These are phyloP conservation scores for Cremastinae sp. DNA, from an alignment of 2,888 invertebrate genomes.

Conservation along the genomic window DNA sequence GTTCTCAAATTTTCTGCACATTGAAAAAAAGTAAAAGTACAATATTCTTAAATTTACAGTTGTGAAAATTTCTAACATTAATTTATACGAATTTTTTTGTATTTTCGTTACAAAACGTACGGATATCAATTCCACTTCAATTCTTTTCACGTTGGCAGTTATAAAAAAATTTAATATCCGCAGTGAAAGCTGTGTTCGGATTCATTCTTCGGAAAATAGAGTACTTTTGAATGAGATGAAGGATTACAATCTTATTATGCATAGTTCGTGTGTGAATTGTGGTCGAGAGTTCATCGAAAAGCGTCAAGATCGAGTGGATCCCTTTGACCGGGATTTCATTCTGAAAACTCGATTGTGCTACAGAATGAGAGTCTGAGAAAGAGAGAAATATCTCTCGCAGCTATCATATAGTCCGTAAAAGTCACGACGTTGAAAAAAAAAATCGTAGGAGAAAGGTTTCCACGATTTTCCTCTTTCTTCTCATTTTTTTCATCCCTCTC, in stretches of 20 bases:
- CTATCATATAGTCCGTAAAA: constrained; percentile 8
- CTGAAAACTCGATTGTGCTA: background rate
- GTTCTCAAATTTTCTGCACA: too few relatives aligned
- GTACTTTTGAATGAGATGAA: constrained; percentile 27
- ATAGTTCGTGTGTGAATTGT: constrained; percentile 18
- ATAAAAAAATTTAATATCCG: too few relatives aligned
- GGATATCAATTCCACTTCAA: too few relatives aligned
- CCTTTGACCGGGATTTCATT: constrained; percentile 10
- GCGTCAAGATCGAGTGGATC: constrained; percentile 47
- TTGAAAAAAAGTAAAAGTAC: too few relatives aligned
- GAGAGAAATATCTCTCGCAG: background rate
- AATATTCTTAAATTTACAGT: too few relatives aligned
- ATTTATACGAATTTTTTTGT: too few relatives aligned
- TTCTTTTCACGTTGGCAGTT: too few relatives aligned
- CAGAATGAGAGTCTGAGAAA: background rate
- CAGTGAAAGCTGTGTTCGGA: constrained; percentile 3
- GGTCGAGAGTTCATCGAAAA: constrained; percentile 35
- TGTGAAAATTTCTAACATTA: too few relatives aligned
- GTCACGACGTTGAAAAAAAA: constrained; percentile 19
- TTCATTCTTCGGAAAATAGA: constrained; percentile 23
- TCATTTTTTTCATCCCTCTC: constrained; percentile 4
- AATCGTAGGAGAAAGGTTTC: constrained; percentile 38
- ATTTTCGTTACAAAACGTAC: too few relatives aligned
- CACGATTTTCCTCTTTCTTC: constrained; percentile 6
- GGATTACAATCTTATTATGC: constrained; percentile 51